Evolutionary conservation across 2,113 vertebrate genomes (phyloP).

Genomic region (Lophius piscatorius): DNA sequence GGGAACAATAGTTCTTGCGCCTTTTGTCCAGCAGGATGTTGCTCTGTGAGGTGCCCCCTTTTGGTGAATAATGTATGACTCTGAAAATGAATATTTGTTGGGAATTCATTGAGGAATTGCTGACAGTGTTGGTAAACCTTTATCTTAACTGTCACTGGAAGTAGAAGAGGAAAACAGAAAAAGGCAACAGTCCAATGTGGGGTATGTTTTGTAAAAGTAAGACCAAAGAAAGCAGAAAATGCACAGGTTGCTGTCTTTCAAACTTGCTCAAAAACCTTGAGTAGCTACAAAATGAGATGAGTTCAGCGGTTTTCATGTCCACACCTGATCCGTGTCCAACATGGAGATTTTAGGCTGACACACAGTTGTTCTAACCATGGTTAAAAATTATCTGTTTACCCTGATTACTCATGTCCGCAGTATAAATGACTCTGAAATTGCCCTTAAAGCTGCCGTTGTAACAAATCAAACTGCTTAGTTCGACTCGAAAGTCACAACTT

Average conservation of each 20-base stretch:
- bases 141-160: conserved; percentile 16
- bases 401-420: too few species aligned
- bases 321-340: too few species aligned
- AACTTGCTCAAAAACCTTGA: conserved; percentile 13
- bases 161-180: conserved; percentile 10
- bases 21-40: conserved; percentile 58
- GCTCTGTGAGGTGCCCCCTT: conserved; percentile 58
- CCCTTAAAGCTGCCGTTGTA: too few species aligned
- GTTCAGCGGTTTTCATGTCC: too few species aligned
- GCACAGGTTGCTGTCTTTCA: conserved; percentile 16
- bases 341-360: too few species aligned
- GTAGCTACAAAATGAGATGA: conserved; percentile 28
- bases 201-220: conserved; percentile 32
- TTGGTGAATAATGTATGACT: conserved; percentile 76
- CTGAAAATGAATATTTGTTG: conserved; percentile 64
- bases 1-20: conserved; percentile 45
- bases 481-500: too few species aligned
- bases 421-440: too few species aligned
- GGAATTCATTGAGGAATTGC: conserved; percentile 67
- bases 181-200: conserved; percentile 7
- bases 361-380: too few species aligned
- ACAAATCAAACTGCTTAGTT: too few species aligned
- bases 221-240: conserved; percentile 13
- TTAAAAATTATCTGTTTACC: too few species aligned
- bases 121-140: conserved; percentile 70